These are phyloP conservation scores for Zaprionus vittiger DNA, from an alignment of 1,140 invertebrate genomes.

Conservation along the genomic window DNA sequence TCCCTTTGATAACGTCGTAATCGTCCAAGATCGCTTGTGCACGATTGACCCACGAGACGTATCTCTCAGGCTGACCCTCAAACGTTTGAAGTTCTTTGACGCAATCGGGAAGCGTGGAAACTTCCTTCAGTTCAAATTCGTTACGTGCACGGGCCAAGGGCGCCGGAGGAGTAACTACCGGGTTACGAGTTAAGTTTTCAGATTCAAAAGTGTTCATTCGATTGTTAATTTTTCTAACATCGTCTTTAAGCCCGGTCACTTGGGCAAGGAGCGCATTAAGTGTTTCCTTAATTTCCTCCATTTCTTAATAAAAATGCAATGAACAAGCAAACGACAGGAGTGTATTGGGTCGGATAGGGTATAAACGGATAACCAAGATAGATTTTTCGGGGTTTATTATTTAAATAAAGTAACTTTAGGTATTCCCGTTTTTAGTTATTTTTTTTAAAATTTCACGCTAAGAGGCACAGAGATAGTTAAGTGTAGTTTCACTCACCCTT, in stretches of 20 bases:
- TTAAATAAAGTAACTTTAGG: background rate
- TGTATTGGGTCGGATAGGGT: background rate
- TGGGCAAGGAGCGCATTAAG: background rate
- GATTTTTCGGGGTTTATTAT: background rate
- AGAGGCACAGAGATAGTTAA: background rate
- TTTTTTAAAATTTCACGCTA: background rate
- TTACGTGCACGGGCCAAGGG: no score
- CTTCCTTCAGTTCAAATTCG: no score
- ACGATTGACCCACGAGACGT: no score
- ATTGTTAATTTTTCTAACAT: background rate
- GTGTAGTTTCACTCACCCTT: conserved; percentile 2
- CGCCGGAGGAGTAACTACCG: no score
- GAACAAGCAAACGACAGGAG: background rate
- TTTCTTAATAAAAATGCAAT: background rate
- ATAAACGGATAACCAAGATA: background rate
- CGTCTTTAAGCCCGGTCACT: background rate
- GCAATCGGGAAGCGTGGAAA: no score
- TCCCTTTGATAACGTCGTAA: no score
- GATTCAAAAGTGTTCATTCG: no score
- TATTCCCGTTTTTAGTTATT: background rate
- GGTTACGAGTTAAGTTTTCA: no score
- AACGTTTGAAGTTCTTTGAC: no score
- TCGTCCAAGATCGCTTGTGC: no score
- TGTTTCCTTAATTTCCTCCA: background rate
- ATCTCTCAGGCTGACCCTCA: no score